A percentile compares a stretch with the other conserved stretches of the same genome.
phyloP scores from a whole-genome alignment of 2,888 invertebrate genomes.

The Hemistola chrysoprasaria region DNA sequence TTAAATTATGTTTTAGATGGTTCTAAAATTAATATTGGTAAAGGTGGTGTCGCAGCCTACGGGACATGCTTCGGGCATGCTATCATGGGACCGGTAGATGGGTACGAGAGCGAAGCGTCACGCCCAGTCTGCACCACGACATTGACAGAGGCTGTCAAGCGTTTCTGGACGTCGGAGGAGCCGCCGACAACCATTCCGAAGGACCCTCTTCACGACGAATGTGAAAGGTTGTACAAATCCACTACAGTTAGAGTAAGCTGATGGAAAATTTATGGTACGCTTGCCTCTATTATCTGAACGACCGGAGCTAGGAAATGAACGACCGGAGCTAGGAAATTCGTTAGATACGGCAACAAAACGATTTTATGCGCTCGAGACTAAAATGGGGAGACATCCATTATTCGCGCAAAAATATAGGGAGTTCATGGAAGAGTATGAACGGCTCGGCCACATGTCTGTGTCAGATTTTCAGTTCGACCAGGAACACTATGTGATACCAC shows the following conservation, averaged over 20 bases:
- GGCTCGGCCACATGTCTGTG: not conserved
- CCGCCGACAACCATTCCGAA: not conserved
- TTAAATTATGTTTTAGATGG: not conserved
- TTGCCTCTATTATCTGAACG: not conserved
- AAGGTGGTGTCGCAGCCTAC: not conserved
- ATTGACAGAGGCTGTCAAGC: too few species aligned
- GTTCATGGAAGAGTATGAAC: not conserved
- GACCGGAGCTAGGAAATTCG: too few species aligned
- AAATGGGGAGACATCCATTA: too few species aligned
- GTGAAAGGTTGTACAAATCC: not conserved
- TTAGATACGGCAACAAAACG: not conserved
- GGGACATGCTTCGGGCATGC: not conserved
- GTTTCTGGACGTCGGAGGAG: not conserved
- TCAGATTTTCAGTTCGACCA: not conserved
- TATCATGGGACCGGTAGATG: not conserved
- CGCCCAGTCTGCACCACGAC: not conserved
- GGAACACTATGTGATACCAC: too few species aligned
- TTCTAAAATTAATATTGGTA: not conserved
- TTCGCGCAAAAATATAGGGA: too few species aligned
- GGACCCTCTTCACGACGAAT: not conserved
- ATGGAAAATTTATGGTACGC: too few species aligned
- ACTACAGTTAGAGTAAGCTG: not conserved
- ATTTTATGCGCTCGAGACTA: not conserved
- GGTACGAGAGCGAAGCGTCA: too few species aligned
- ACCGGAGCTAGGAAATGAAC: not conserved